Percentiles rank a stretch among this genome's conserved stretches.
These are phyloP conservation scores for Amphiprion percula DNA, from an alignment of 2,113 vertebrate genomes.

Conservation along the genomic window DNA sequence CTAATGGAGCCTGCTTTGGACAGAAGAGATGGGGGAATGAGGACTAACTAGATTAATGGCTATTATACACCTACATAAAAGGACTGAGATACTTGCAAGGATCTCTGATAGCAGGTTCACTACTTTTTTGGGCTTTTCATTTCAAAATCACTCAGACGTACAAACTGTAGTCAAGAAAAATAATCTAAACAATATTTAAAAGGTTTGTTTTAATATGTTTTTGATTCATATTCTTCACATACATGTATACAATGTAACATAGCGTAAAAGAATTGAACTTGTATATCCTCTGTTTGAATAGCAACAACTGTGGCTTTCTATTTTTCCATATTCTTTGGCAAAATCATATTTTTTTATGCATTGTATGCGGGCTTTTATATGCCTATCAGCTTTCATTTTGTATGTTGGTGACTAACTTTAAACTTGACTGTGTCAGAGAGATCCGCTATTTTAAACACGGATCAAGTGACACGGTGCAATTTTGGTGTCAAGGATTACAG, in stretches of 20 bases:
- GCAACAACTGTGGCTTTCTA: no score
- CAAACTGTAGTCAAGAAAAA: not conserved
- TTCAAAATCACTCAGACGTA: not conserved
- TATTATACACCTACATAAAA: slow-evolving; percentile 58
- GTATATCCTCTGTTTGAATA: no score
- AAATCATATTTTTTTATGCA: no score
- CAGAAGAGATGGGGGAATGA: slow-evolving; percentile 61
- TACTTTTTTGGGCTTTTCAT: not conserved
- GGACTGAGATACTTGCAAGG: slow-evolving; percentile 29
- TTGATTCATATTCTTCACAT: not conserved
- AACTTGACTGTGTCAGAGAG: slow-evolving; percentile 18
- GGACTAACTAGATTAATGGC: slow-evolving; percentile 61
- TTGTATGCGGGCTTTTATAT: not conserved
- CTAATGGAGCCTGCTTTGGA: slow-evolving; percentile 78
- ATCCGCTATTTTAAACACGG: slow-evolving; percentile 21
- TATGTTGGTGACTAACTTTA: slow-evolving; percentile 11
- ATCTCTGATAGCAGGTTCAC: slow-evolving; percentile 23
- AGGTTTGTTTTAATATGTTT: not conserved
- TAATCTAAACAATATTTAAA: not conserved
- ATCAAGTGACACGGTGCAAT: slow-evolving; percentile 26
- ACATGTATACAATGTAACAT: no score
- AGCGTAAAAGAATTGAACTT: no score
- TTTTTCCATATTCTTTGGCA: no score
- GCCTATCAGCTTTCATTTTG: not conserved
- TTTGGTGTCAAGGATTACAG: slow-evolving; percentile 47